Evolutionary conservation across 1,140 invertebrate species (phyloP).

Genomic region (Chymomyza costata): DNA sequence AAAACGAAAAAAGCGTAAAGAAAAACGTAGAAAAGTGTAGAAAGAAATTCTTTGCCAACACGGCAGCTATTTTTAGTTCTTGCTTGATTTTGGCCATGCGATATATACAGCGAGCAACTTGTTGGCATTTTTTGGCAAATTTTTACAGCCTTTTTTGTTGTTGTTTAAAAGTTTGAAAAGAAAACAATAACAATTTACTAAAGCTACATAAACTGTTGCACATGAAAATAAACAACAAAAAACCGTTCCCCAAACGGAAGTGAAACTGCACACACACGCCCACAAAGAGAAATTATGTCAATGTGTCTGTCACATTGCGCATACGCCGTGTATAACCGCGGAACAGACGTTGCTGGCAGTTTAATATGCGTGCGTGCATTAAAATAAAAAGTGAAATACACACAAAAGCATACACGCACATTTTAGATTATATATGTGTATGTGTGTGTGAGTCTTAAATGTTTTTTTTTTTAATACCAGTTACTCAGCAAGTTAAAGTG

Average conservation of each 20-base stretch:
- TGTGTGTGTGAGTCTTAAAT: conserved; percentile 11
- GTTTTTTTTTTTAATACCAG: no score
- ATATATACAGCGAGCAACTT: conserved; percentile 2
- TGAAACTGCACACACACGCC: background rate
- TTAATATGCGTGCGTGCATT: conserved; percentile 50
- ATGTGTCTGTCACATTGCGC: conserved; percentile 50
- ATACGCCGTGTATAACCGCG: conserved; percentile 29
- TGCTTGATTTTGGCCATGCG: conserved; percentile 24
- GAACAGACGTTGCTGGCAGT: conserved; percentile 45
- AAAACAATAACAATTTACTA: conserved; percentile 21
- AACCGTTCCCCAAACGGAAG: background rate
- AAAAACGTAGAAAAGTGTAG: no score
- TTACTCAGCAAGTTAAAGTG: no score
- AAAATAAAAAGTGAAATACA: conserved; percentile 32
- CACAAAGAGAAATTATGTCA: conserved; percentile 37
- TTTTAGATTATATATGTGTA: no score
- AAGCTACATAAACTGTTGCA: conserved; percentile 58
- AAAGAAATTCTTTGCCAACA: no score
- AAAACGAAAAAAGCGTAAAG: no score
- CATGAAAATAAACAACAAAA: conserved; percentile 42
- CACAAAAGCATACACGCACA: no score
- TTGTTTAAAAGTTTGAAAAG: conserved; percentile 33
- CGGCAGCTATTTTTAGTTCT: no score
- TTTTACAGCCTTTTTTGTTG: conserved; percentile 56
- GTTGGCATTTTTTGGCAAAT: conserved; percentile 35